A percentile compares a stretch with the other conserved stretches of the same genome.
phyloP scores from a whole-genome alignment of 2,888 invertebrate species.

The Mythimna ferrago region DNA sequence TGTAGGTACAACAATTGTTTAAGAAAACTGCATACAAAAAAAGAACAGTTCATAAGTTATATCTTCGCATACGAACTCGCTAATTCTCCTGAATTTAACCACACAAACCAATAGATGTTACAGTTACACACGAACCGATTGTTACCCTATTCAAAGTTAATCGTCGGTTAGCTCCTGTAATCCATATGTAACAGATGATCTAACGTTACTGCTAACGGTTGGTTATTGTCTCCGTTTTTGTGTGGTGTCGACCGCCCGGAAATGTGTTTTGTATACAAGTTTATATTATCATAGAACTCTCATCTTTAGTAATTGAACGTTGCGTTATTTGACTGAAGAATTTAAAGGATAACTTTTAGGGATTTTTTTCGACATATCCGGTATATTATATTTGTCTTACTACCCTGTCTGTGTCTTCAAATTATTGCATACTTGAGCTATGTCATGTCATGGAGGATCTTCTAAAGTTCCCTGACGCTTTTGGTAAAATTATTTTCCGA shows the following conservation, averaged over 20 bases:
- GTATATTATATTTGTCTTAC: too few relatives aligned
- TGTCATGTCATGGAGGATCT: too few relatives aligned
- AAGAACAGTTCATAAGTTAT: background rate
- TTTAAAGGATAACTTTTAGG: background rate
- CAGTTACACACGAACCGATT: constrained; percentile 61
- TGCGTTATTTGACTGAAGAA: background rate
- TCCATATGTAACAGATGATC: constrained; percentile 67
- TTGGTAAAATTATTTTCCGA: too few relatives aligned
- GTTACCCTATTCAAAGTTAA: constrained; percentile 61
- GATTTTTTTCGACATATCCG: too few relatives aligned
- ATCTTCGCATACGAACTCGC: background rate
- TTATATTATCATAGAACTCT: background rate
- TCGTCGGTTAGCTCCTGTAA: constrained; percentile 64
- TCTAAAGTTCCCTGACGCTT: too few relatives aligned
- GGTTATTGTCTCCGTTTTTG: constrained; percentile 58
- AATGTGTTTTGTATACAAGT: constrained; percentile 4
- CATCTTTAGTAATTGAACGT: background rate
- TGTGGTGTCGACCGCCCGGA: constrained; percentile 37
- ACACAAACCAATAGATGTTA: constrained; percentile 28
- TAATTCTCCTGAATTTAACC: constrained; percentile 11
- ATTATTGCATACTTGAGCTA: too few relatives aligned
- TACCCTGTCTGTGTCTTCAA: too few relatives aligned
- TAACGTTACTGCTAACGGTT: constrained; percentile 64
- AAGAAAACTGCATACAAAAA: background rate
- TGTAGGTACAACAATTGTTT: background rate